phyloP scores from a whole-genome alignment of 1,140 invertebrate species.

The Drosophila littoralis region DNA sequence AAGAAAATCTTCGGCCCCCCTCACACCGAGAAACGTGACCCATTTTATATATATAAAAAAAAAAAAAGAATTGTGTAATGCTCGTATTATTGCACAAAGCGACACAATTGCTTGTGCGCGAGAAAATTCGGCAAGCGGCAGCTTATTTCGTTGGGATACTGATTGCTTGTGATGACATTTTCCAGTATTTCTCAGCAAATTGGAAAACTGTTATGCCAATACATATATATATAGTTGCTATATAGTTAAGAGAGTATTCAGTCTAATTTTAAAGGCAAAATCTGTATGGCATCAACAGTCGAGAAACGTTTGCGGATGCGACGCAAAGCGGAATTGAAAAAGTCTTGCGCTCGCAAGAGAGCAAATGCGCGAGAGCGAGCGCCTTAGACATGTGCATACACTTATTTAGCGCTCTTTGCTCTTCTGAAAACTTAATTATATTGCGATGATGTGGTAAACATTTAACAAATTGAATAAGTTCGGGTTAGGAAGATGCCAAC shows the following conservation, averaged over 20 bases:
- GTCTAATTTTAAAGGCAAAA: not conserved
- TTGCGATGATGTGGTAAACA: slow-evolving; percentile 38
- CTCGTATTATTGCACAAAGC: slow-evolving; percentile 65
- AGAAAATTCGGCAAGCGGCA: not conserved
- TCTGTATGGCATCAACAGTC: not conserved
- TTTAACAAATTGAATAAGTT: slow-evolving; percentile 50
- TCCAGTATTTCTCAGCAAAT: slow-evolving; percentile 8
- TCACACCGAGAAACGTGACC: slow-evolving; percentile 57
- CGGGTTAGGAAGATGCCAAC: not conserved
- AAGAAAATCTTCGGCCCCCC: not conserved
- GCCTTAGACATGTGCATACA: not conserved
- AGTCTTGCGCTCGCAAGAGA: not conserved
- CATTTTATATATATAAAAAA: slow-evolving; percentile 47
- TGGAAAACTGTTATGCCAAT: slow-evolving; percentile 9
- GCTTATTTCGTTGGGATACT: slow-evolving; percentile 38
- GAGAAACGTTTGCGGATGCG: not conserved
- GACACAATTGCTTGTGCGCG: slow-evolving; percentile 24
- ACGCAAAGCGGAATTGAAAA: not conserved
- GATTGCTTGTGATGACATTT: slow-evolving; percentile 34
- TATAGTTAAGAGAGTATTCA: not conserved
- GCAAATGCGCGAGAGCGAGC: not conserved
- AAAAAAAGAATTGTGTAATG: slow-evolving; percentile 56
- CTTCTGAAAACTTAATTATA: slow-evolving; percentile 31
- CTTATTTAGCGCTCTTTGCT: not conserved
- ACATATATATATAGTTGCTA: not conserved